phyloP scores from a whole-genome alignment of 2,888 invertebrate species.

The Branchipolynoe longqiensis region DNA sequence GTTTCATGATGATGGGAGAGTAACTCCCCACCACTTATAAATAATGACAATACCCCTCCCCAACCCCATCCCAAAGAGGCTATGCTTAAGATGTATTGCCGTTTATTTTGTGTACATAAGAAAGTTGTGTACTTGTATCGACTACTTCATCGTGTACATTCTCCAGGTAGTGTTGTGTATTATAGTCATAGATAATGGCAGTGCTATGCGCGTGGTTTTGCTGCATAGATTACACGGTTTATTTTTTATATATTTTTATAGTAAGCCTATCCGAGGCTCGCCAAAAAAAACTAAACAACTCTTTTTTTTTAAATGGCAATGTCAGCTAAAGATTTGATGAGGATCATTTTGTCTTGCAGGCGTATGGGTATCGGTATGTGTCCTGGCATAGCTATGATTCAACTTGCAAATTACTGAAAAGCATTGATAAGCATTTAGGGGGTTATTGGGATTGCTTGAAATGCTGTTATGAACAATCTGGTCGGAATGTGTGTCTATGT shows the following conservation, averaged over 20 bases:
- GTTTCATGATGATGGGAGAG: neutral
- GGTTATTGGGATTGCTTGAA: too few species aligned
- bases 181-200: neutral
- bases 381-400: too few species aligned
- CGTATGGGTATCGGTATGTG: too few species aligned
- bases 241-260: constrained; percentile 39
- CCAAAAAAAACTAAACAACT: neutral
- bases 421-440: too few species aligned
- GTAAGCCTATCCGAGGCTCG: too few species aligned
- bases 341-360: too few species aligned
- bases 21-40: too few species aligned
- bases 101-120: constrained; percentile 2
- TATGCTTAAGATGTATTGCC: neutral
- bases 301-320: too few species aligned
- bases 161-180: constrained; percentile 4
- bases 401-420: too few species aligned
- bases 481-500: too few species aligned
- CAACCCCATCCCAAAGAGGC: neutral
- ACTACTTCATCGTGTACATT: constrained; percentile 22
- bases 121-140: neutral
- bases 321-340: neutral
- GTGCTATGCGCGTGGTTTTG: constrained; percentile 1
- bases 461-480: too few species aligned
- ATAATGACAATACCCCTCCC: too few species aligned
- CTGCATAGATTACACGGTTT: constrained; percentile 35